Percentiles rank a stretch among this genome's conserved stretches.
Evolutionary conservation across 2,797 vertebrate species (phyloP).

Genomic region (Aselliscus stoliczkanus): DNA sequence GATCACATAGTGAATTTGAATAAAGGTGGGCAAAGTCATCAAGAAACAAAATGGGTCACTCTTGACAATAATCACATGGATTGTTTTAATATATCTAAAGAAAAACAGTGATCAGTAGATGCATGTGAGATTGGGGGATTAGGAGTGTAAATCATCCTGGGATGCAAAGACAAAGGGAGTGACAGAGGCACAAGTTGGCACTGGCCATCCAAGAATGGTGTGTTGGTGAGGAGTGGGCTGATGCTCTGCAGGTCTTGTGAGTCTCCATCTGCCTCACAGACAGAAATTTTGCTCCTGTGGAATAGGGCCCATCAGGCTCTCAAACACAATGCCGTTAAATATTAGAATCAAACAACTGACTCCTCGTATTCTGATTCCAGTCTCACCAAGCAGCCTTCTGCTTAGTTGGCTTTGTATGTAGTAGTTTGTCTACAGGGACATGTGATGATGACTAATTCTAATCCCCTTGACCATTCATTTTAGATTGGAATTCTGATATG

Average conservation of each 20-base stretch:
- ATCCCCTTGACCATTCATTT: background rate
- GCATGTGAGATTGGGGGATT: background rate
- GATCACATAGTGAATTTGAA: background rate
- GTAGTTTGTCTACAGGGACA: background rate
- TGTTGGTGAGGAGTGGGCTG: background rate
- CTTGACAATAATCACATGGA: background rate
- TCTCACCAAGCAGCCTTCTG: slow-evolving; percentile 37
- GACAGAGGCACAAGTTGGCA: background rate
- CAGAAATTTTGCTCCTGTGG: background rate
- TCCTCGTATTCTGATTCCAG: background rate
- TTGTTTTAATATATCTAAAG: background rate
- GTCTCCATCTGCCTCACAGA: background rate
- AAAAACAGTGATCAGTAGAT: background rate
- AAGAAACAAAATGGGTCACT: background rate
- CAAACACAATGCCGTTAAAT: background rate
- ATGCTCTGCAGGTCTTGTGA: background rate
- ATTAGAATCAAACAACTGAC: background rate
- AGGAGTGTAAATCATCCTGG: background rate
- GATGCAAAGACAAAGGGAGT: background rate
- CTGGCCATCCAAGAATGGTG: background rate
- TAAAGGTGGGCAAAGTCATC: background rate
- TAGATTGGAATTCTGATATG: background rate
- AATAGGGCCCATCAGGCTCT: background rate
- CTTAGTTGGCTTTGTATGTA: background rate
- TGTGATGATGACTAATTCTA: background rate